Evolutionary conservation across 2,888 invertebrate species (phyloP), one percentile per base, ranked within the genome.

Genomic region (Melanostoma mellinum): DNA sequence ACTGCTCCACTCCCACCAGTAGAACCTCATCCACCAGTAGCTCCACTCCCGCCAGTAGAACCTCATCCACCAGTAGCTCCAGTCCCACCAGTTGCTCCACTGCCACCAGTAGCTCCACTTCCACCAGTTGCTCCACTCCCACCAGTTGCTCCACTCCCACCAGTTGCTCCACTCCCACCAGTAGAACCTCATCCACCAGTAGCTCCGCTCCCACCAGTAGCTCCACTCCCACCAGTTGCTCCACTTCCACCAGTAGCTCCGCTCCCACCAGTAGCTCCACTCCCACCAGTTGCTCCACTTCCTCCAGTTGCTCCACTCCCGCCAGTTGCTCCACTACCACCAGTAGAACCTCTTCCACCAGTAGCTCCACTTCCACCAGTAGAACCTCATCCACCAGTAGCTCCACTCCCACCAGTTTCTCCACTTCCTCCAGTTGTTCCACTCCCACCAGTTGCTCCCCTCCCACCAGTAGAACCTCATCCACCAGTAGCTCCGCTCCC

Each of bases 31-130:
- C 60, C 77, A 6, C 74, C 79, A 30, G 20, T 50, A 0, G 3
- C 30, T 2, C 5, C 46, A 0, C 38, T 46, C 3, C 38, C 77
- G 4, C 74, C 79, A 56, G 48, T 46, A 38, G 38, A 8, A 4
- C 58, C 53, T 10, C 76, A 68, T 38, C 60, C 77, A 6, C 74
- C 79, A 56, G 48, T 46, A 38, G 38, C 55, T 33, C n/a, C 30
- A 20, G 20, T 77, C 3, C 71, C 80, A 67, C 9, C 10, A 46
- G 3, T 20, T 6, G 35, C 35, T 9, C 6, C 58, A 6, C 42
- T 55, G 2, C 42, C 74, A 30, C 9, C 53, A 6, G 33, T 55
- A n/a, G 8, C 44, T 3, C n/a, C 58, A 40, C 58, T 20, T 0
- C 55, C 33, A 44, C 48, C 73, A 52, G 6, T 42, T 60, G 40